Percentiles rank a stretch among this genome's conserved stretches.
phyloP scores from a whole-genome alignment of 2,797 vertebrate genomes.

The Nannoperca obscura region DNA sequence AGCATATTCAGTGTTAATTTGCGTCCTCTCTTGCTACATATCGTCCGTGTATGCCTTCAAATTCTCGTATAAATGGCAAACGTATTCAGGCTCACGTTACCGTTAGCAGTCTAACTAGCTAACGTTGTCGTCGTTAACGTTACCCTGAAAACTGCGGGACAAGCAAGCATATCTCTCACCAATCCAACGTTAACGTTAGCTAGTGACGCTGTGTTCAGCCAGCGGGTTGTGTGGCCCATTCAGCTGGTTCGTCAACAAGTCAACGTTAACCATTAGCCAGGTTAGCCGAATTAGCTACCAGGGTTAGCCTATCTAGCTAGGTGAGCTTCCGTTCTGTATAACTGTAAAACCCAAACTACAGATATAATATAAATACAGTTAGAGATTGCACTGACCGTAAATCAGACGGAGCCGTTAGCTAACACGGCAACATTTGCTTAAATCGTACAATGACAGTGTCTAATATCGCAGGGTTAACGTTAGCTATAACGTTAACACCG shows the following conservation, averaged over 20 bases:
- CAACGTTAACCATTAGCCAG: slow-evolving; percentile 79
- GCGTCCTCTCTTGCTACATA: slow-evolving; percentile 65
- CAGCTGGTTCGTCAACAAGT: slow-evolving; percentile 84
- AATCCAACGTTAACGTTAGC: slow-evolving; percentile 75
- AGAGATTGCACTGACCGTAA: neutral
- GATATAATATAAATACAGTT: neutral
- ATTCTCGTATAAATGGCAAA: slow-evolving; percentile 64
- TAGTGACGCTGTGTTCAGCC: slow-evolving; percentile 82
- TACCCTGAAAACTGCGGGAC: slow-evolving; percentile 78
- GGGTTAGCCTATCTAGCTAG: slow-evolving; percentile 67
- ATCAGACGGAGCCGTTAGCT: slow-evolving; percentile 33
- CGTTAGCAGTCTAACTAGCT: slow-evolving; percentile 75
- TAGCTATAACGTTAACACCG: slow-evolving; percentile 66
- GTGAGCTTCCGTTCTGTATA: slow-evolving; percentile 22
- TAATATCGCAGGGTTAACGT: slow-evolving; percentile 70
- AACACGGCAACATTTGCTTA: slow-evolving; percentile 38
- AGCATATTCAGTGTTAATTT: slow-evolving; percentile 80
- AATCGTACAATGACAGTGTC: slow-evolving; percentile 74
- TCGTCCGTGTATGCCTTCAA: slow-evolving; percentile 48
- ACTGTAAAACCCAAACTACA: slow-evolving; percentile 11
- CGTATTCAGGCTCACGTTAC: slow-evolving; percentile 59
- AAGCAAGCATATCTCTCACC: slow-evolving; percentile 77
- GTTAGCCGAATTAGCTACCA: slow-evolving; percentile 71
- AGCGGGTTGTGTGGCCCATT: slow-evolving; percentile 81
- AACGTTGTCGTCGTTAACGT: slow-evolving; percentile 74